Evolutionary conservation across 1,140 invertebrate genomes (phyloP).

Genomic region (Oscheius sp.): DNA sequence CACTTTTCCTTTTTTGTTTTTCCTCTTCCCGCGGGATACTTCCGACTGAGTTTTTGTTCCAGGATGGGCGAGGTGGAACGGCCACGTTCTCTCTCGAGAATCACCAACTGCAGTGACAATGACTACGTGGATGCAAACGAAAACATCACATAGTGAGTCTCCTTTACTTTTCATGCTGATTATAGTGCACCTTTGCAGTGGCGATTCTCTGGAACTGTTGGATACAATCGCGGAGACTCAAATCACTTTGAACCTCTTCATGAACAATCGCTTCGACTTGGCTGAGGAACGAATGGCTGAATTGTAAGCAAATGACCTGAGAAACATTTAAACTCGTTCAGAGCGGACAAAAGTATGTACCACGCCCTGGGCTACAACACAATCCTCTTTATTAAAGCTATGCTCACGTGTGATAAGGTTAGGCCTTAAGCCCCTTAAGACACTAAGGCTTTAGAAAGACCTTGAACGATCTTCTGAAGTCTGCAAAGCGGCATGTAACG

Average conservation of each 20-base stretch:
- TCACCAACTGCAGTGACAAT: slow-evolving; percentile 17
- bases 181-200: slow-evolving; percentile 15
- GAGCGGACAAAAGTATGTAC: slow-evolving; percentile 80
- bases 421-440: slow-evolving; percentile 51
- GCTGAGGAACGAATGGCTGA: slow-evolving; percentile 74
- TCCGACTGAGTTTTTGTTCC: background rate
- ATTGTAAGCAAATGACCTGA: slow-evolving; percentile 65
- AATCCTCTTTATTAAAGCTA: slow-evolving; percentile 84
- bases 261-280: slow-evolving; percentile 82
- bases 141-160: slow-evolving; percentile 26
- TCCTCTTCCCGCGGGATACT: too few relatives aligned
- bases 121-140: slow-evolving; percentile 36
- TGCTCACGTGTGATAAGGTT: slow-evolving; percentile 85
- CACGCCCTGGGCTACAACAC: slow-evolving; percentile 84
- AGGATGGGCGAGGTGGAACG: slow-evolving; percentile 23
- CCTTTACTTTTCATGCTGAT: background rate
- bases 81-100: slow-evolving; percentile 18
- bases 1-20: too few relatives aligned
- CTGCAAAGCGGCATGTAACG: slow-evolving; percentile 73
- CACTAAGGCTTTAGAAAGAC: slow-evolving; percentile 65
- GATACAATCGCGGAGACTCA: slow-evolving; percentile 71
- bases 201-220: slow-evolving; percentile 62
- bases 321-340: slow-evolving; percentile 61
- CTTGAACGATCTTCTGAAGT: slow-evolving; percentile 73
- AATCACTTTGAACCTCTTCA: slow-evolving; percentile 75